Base-by-base conservation (phyloP, 2,888 invertebrate species). In the Agrochola litura region DNA sequence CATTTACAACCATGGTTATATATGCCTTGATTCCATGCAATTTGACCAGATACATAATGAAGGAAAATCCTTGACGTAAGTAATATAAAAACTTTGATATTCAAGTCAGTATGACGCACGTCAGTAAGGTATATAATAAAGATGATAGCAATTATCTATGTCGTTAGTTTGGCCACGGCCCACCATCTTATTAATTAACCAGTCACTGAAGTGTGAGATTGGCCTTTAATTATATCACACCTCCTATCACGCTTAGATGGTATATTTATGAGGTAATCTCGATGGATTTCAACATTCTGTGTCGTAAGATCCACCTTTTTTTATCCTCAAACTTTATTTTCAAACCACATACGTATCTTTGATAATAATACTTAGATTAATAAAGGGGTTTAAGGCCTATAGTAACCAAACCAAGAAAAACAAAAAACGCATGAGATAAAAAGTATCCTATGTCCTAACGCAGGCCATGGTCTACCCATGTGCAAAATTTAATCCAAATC, bases 151-250 rank as follows among this genome's bases (percentile, higher is more conserved):
- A 67, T 76, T 76, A 80, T 6, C n/a, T 30, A 3, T 10, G 58
- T 80, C 76, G 80, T 76, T 80, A 56, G 76, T 61, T 80, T 76
- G 22, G 69, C 22, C 22, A 67, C 66, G 66, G 72, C 43, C 43
- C 10, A 46, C 52, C n/a, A 43, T 64, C n/a, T 54, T 30, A 68
- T 77, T 81, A 77, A 69, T 72, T 68, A 77, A 72, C 8, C 58
- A 60, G 64, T 25, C 37, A 54, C 63, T 37, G 80, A 76, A 60
- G 65, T 76, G 80, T 76, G 69, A 66, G 76, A 80, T 80, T 76
- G 80, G 22, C 19, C 66, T 80, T 70, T 70, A 80, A 80, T 80
- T 61, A 69, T n/a, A 76, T 80, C 25, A 52, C 49, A 52, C 22
- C 19, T 30, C 6, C 49, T 49, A 19, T 2, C 14, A 14, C 52